Percentiles rank a stretch among this genome's conserved stretches.
Evolutionary conservation across 2,113 vertebrate species (phyloP).

Genomic region (Calidris pygmaea): DNA sequence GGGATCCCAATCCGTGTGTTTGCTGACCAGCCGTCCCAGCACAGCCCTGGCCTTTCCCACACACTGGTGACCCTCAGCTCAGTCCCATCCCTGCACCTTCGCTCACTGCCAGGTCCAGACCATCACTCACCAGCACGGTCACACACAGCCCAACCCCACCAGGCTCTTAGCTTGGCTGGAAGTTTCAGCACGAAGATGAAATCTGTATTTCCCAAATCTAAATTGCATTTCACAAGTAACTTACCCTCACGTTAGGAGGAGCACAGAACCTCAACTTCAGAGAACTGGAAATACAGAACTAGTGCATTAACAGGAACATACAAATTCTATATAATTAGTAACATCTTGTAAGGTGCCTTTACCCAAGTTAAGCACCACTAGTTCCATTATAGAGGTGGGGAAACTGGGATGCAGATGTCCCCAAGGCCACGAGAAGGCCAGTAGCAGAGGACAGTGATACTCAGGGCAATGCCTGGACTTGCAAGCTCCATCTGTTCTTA

Average conservation of each 20-base stretch:
- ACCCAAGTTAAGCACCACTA: too few species aligned
- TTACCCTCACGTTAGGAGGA: not conserved
- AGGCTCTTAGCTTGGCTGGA: not conserved
- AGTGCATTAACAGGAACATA: not conserved
- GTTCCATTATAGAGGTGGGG: not conserved
- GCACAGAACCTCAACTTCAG: not conserved
- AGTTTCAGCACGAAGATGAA: not conserved
- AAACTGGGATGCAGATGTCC: not conserved
- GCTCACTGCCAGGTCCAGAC: not conserved
- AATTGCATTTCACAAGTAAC: not conserved
- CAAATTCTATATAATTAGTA: not conserved
- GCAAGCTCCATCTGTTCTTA: not conserved
- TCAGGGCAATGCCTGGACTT: not conserved
- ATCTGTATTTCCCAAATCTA: not conserved
- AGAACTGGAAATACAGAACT: not conserved
- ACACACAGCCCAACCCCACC: fast-evolving
- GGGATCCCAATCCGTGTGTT: too few species aligned
- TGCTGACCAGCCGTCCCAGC: not conserved
- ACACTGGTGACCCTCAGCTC: not conserved
- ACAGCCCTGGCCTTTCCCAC: too few species aligned
- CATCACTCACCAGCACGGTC: fast-evolving
- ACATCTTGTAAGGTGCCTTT: not conserved
- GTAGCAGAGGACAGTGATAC: not conserved
- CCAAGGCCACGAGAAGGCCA: not conserved
- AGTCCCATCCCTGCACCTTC: not conserved